Evolutionary conservation across 64 coral and sea anemone species (phyloP).

Genomic region (Platygyra sinensis): DNA sequence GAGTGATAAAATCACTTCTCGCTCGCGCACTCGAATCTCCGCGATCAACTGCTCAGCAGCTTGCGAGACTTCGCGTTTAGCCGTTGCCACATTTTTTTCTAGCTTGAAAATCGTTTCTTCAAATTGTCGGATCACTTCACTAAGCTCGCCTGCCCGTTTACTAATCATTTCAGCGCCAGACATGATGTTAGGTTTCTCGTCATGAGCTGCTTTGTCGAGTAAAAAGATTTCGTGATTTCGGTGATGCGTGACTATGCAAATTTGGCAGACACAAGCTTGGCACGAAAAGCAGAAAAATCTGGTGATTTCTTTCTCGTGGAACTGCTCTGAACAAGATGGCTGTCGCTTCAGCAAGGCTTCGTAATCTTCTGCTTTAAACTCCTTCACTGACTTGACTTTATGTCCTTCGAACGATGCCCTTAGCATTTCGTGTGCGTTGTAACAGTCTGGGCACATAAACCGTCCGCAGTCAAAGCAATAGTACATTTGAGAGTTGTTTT

Average conservation of each 20-base stretch:
- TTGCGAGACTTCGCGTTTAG: neutral
- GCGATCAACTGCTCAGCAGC: neutral
- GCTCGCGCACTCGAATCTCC: neutral
- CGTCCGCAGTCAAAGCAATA: neutral
- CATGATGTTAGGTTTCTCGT: neutral
- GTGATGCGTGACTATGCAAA: constrained; percentile 6
- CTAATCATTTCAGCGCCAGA: neutral
- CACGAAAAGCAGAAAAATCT: constrained; percentile 9
- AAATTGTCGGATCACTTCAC: neutral
- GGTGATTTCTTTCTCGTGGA: neutral
- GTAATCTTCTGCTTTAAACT: neutral
- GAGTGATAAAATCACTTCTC: neutral
- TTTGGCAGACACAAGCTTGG: neutral
- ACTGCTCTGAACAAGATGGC: neutral
- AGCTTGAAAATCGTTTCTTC: neutral
- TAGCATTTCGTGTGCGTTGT: neutral
- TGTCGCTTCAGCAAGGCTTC: neutral
- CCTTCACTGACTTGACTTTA: too few relatives aligned
- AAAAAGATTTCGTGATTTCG: neutral
- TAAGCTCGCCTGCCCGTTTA: neutral
- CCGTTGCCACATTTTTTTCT: neutral
- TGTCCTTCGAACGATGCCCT: too few relatives aligned
- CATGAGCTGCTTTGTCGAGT: neutral
- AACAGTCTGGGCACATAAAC: neutral
- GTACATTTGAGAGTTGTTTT: too few relatives aligned